Evolutionary conservation across 2,888 invertebrate genomes (phyloP), one percentile per base, ranked within the genome.

Genomic region (Morpho deidamia): DNA sequence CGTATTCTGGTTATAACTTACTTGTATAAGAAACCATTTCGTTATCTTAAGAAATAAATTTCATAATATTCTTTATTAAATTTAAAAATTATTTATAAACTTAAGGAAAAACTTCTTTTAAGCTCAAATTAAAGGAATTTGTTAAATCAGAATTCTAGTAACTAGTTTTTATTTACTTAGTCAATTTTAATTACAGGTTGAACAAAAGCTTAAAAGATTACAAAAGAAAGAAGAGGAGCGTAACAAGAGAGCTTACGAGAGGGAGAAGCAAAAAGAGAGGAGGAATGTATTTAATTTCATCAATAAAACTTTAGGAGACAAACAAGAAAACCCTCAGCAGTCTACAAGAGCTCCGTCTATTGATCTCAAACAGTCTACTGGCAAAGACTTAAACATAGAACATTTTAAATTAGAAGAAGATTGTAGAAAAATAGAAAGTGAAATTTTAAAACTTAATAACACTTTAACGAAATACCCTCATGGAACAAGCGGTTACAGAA

Each of bases 281-380:
- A 86, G 89, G 44, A 92, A 95, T 71, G 92, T 96, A 1, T 96
- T 96, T 71, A 93, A 94, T 72, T 95, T 96, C 67, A 90, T 96
- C 23, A 96, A 96, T 69, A 87, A 89, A 48, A 92, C 91, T 11
- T 76, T 94, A 44, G 88, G 91, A 1, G 80, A 86, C 63, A 83
- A 76, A 60, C 35, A 61, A 2, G 75, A 74, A 2, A 64, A 64
- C 10, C 42, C 59, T 10, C 55, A 68, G 39, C 57, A 64, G 47
- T 59, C 68, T 8, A 51, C 53, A 3, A 62, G 43, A 33, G 56
- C 63, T 34, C 43, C 68, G 2, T 48, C 69, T 7, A 58, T 82
- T 41, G 74, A 87, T 55, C 72, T 91, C 3, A 91, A 90, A 64
- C 83, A 90, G 56, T 90, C 92, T 10, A 90, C 93, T 0, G 92